These are phyloP conservation scores for Drosophila biarmipes DNA, from an alignment of 1,140 invertebrate genomes.

Conservation along the genomic window DNA sequence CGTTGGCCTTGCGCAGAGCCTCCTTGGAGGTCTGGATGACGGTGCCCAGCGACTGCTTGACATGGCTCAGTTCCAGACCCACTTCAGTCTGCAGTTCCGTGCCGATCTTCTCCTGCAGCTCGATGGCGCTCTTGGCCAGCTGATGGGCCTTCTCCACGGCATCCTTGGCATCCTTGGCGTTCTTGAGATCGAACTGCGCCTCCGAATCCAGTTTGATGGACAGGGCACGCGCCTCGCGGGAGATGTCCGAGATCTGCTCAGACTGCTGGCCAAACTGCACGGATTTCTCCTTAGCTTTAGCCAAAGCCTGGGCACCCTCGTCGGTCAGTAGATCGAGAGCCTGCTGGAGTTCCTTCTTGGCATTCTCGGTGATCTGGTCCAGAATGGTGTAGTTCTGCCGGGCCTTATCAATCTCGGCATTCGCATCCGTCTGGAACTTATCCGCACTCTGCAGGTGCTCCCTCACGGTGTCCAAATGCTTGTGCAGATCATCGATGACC, in stretches of 20 bases:
- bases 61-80: constrained; percentile 86
- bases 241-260: constrained; percentile 95
- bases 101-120: constrained; percentile 91
- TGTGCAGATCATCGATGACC: constrained; percentile 88
- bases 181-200: constrained; percentile 90
- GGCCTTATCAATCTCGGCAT: constrained; percentile 87
- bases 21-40: constrained; percentile 89
- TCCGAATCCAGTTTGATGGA: constrained; percentile 92
- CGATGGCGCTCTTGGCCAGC: constrained; percentile 92
- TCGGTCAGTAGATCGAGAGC: constrained; percentile 91
- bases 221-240: constrained; percentile 92
- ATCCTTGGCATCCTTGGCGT: constrained; percentile 92
- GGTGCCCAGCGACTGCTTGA: constrained; percentile 88
- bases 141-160: constrained; percentile 92
- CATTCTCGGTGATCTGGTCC: constrained; percentile 90
- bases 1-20: constrained; percentile 89
- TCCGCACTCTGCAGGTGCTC: constrained; percentile 88
- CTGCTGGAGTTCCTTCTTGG: constrained; percentile 89
- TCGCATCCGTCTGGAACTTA: constrained; percentile 87
- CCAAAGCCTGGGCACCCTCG: constrained; percentile 91
- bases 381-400: constrained; percentile 89
- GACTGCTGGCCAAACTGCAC: constrained; percentile 95
- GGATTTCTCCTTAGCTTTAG: constrained; percentile 92
- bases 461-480: constrained; percentile 88
- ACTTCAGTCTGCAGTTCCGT: constrained; percentile 87